Evolutionary conservation across 2,797 vertebrate species (phyloP).

Genomic region (Margarornis squamiger): DNA sequence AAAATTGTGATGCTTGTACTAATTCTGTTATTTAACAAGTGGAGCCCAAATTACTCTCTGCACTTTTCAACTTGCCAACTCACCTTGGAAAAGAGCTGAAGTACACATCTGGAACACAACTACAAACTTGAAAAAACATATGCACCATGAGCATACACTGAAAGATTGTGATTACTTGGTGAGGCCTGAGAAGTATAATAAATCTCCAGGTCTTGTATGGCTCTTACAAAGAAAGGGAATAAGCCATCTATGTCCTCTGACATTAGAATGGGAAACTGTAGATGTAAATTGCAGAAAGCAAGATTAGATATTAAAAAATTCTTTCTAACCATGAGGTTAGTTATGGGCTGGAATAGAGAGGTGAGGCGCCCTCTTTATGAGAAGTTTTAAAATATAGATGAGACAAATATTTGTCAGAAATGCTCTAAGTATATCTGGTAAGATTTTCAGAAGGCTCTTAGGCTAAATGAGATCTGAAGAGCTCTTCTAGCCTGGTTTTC

Average conservation of each 20-base stretch:
- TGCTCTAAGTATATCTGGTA: not conserved
- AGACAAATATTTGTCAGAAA: not conserved
- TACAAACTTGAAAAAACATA: not conserved
- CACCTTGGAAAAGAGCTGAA: not conserved
- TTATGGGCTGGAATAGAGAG: not conserved
- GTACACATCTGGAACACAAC: not conserved
- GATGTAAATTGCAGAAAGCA: not conserved
- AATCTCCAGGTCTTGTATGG: not conserved
- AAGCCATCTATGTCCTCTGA: not conserved
- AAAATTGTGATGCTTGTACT: not conserved
- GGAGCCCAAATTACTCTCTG: not conserved
- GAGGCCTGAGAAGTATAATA: not conserved
- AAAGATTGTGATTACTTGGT: not conserved
- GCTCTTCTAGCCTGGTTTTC: not conserved
- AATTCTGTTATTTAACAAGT: not conserved
- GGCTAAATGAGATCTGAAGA: not conserved
- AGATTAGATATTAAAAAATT: not conserved
- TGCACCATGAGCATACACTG: not conserved
- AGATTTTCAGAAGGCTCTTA: not conserved
- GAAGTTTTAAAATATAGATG: not conserved
- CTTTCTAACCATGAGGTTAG: not conserved
- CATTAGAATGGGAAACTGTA: not conserved
- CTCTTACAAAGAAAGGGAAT: not conserved
- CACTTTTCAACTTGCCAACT: not conserved
- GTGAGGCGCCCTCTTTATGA: not conserved